Evolutionary conservation across 2,113 vertebrate genomes (phyloP).

Genomic region (Paralichthys olivaceus): DNA sequence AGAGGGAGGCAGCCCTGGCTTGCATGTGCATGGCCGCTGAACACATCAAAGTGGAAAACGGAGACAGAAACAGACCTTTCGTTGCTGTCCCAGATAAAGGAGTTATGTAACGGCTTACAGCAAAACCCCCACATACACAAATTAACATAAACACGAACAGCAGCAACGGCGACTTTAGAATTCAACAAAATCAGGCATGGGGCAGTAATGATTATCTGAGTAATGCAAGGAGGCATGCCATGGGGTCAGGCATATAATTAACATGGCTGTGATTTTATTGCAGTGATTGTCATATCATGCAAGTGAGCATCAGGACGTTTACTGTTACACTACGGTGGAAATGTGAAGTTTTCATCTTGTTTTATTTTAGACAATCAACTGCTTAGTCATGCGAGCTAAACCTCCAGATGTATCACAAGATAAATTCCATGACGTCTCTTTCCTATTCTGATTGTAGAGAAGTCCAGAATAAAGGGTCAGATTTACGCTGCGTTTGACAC

Average conservation of each 20-base stretch:
- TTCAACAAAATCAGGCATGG: conserved; percentile 28
- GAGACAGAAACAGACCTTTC: conserved; percentile 61
- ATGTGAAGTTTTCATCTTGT: background rate
- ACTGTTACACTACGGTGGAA: background rate
- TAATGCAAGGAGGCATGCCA: background rate
- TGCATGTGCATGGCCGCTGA: conserved; percentile 21
- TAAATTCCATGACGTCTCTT: background rate
- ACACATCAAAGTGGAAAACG: conserved; percentile 48
- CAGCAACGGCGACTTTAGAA: background rate
- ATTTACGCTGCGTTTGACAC: background rate
- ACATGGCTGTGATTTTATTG: background rate
- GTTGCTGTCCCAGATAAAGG: conserved; percentile 69
- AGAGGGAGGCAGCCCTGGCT: background rate
- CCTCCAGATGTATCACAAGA: background rate
- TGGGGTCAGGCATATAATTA: conserved; percentile 3
- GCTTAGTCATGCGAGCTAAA: background rate
- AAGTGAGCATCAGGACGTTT: background rate
- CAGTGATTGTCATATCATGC: conserved; percentile 3
- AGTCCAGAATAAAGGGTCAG: background rate
- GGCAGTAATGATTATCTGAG: background rate
- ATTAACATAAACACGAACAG: conserved; percentile 67
- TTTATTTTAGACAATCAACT: background rate
- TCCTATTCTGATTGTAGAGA: background rate
- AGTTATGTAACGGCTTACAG: conserved; percentile 74
- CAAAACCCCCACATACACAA: conserved; percentile 60